Conservation (phyloP, 2,888 invertebrate species). For the Chrysodeixis includens region DNA sequence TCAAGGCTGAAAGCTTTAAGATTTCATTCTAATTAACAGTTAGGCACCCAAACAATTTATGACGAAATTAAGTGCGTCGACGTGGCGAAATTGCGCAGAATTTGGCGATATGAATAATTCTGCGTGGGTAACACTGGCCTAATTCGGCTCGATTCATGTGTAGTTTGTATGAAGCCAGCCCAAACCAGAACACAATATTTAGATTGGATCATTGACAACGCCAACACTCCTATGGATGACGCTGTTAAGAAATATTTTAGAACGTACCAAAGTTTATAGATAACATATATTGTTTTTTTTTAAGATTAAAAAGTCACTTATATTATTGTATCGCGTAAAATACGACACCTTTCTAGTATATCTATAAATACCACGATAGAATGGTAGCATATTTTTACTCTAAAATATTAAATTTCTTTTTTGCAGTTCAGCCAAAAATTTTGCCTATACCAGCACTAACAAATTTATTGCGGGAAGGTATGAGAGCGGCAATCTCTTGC, state of each 20-base stretch:
- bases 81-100: constrained; percentile 58
- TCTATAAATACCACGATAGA: too few relatives aligned
- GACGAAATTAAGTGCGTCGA: constrained; percentile 61
- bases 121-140: constrained; percentile 48
- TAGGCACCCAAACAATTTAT: constrained; percentile 61
- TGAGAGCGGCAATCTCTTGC: constrained; percentile 96
- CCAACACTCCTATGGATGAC: neutral
- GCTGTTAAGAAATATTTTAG: neutral
- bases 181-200: neutral
- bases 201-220: neutral
- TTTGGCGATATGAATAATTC: constrained; percentile 57
- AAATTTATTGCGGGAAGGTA: constrained; percentile 94
- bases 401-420: constrained; percentile 26
- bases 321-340: too few relatives aligned
- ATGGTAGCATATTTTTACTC: too few relatives aligned
- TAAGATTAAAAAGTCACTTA: too few relatives aligned
- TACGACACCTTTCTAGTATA: too few relatives aligned
- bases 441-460: constrained; percentile 95
- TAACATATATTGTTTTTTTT: too few relatives aligned
- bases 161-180: constrained; percentile 7
- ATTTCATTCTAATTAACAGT: constrained; percentile 75
- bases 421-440: constrained; percentile 94
- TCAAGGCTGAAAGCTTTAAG: constrained; percentile 62
- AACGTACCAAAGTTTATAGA: too few relatives aligned
- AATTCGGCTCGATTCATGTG: constrained; percentile 34